Percentiles rank a stretch among this genome's conserved stretches.
Conservation (phyloP, 2,113 vertebrate species). For the Brienomyrus longianalis region DNA sequence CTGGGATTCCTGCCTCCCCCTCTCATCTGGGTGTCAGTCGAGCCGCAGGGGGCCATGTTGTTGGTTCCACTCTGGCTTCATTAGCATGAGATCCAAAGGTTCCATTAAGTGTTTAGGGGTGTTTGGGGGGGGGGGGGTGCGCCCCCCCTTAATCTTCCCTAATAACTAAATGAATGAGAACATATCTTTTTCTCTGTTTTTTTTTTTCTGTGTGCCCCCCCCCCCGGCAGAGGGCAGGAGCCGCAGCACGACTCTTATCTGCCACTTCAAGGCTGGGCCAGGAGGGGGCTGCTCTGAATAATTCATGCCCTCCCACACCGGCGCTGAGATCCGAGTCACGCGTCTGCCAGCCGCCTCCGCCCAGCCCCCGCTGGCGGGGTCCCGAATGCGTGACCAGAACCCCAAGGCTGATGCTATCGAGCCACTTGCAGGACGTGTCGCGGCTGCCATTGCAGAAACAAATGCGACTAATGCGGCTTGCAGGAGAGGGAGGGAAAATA, state of each 20-base stretch:
- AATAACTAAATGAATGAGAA: neutral
- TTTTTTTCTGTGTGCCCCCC: neutral
- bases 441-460: neutral
- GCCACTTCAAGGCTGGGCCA: slow-evolving; percentile 12
- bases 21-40: neutral
- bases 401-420: neutral
- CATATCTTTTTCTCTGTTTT: neutral
- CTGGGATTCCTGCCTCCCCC: neutral
- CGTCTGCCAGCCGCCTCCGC: neutral
- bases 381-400: neutral
- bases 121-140: neutral
- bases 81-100: neutral
- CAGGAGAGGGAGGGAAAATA: neutral
- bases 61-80: neutral
- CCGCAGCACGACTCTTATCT: neutral
- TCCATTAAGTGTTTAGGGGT: neutral
- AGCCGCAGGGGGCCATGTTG: neutral
- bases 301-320: slow-evolving; percentile 28
- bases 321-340: slow-evolving; percentile 1
- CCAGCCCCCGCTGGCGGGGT: neutral
- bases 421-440: neutral
- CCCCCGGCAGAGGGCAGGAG: neutral
- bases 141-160: neutral
- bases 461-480: neutral
- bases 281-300: slow-evolving; percentile 19